Conservation (phyloP, 2,888 invertebrate species). For the Atethmia centrago region DNA sequence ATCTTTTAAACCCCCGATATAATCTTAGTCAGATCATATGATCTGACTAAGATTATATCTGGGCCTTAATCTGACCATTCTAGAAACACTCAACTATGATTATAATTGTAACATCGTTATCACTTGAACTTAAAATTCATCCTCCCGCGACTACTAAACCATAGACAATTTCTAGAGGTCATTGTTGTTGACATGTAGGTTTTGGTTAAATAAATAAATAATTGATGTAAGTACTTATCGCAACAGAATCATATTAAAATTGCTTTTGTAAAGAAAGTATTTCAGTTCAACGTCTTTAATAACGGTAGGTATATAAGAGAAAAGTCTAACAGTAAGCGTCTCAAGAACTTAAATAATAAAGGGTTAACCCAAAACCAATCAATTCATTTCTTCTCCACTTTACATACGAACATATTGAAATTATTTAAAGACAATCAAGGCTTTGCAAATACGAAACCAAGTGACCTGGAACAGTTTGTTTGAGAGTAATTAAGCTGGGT, state of each 20-base stretch:
- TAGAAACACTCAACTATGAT: no score
- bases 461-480: slow-evolving; percentile 45
- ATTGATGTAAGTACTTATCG: no score
- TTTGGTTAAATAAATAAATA: neutral
- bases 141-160: no score
- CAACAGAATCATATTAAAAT: neutral
- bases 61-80: no score
- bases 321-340: neutral
- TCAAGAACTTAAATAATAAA: neutral
- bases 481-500: slow-evolving; percentile 40
- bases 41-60: no score
- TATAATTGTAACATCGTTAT: no score
- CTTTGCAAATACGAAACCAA: slow-evolving; percentile 29
- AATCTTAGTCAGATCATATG: no score
- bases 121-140: no score
- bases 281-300: neutral
- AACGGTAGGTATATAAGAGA: neutral
- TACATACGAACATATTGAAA: slow-evolving; percentile 30
- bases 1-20: no score
- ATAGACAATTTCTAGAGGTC: no score
- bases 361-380: slow-evolving; percentile 9
- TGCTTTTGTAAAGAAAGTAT: neutral
- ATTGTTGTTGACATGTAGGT: neutral
- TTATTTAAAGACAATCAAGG: slow-evolving; percentile 35
- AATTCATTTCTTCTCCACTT: slow-evolving; percentile 18